These are phyloP conservation scores for Oreochromis tanganicae DNA, from an alignment of 2,113 vertebrate genomes.

Conservation along the genomic window DNA sequence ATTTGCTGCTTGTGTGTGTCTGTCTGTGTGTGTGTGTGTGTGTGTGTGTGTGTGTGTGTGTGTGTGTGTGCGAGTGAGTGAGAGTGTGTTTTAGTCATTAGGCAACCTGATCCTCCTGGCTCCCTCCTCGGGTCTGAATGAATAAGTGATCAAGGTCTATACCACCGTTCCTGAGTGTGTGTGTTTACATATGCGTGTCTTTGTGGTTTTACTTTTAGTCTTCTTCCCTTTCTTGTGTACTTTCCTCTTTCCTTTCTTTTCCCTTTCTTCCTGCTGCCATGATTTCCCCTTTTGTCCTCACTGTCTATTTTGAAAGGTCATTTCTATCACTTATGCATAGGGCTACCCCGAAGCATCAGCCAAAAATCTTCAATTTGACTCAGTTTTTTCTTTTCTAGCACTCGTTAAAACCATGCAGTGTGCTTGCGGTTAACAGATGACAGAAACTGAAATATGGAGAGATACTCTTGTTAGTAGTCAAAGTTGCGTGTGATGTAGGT, in stretches of 20 bases:
- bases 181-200: background rate
- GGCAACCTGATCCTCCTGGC: conserved; percentile 45
- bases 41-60: background rate
- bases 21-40: background rate
- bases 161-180: background rate
- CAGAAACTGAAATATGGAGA: background rate
- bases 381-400: background rate
- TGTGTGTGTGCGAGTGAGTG: background rate
- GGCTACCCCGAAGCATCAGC: background rate
- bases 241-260: background rate
- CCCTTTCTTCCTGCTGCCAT: background rate
- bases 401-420: background rate
- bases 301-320: background rate
- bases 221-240: background rate
- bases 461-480: background rate
- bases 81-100: conserved; percentile 32
- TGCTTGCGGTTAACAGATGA: background rate
- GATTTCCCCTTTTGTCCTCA: background rate
- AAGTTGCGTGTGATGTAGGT: background rate
- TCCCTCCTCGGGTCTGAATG: conserved; percentile 45
- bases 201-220: background rate
- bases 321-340: background rate
- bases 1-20: conserved; percentile 29
- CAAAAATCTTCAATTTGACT: background rate
- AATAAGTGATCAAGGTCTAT: conserved; percentile 58